These are phyloP conservation scores for Notothenia rossii DNA, from an alignment of 2,113 vertebrate genomes.

Conservation along the genomic window DNA sequence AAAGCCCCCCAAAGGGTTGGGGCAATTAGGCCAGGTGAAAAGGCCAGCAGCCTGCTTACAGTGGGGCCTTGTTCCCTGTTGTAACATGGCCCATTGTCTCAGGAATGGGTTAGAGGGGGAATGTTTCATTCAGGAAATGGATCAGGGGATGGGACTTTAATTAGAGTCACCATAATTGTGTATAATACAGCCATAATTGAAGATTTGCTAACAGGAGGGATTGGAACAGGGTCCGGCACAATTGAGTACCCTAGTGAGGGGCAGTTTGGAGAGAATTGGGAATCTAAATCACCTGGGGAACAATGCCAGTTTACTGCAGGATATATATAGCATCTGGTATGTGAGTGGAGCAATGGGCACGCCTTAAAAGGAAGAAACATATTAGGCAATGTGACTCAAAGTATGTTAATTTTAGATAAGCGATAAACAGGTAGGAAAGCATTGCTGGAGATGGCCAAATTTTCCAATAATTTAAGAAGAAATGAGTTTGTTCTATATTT, in stretches of 20 bases:
- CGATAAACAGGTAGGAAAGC: not conserved
- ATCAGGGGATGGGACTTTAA: constrained; percentile 77
- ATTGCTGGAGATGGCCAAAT: constrained; percentile 32
- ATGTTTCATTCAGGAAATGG: constrained; percentile 79
- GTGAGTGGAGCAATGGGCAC: constrained; percentile 38
- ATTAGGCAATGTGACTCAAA: constrained; percentile 18
- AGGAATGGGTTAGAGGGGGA: constrained; percentile 43
- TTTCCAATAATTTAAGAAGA: constrained; percentile 43
- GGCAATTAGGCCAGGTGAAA: constrained; percentile 87
- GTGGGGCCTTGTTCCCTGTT: constrained; percentile 82
- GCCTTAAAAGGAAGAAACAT: not conserved
- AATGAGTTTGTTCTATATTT: constrained; percentile 64
- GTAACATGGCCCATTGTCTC: constrained; percentile 76
- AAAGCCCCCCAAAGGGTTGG: constrained; percentile 67
- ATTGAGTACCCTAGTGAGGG: constrained; percentile 55
- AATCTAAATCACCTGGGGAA: constrained; percentile 51
- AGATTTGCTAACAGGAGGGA: constrained; percentile 66
- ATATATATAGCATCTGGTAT: constrained; percentile 47
- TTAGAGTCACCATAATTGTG: constrained; percentile 78
- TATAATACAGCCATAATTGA: constrained; percentile 80
- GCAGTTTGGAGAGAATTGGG: constrained; percentile 1
- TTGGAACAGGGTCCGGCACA: constrained; percentile 47
- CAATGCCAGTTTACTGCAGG: constrained; percentile 37
- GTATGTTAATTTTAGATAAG: constrained; percentile 25
- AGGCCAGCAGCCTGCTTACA: constrained; percentile 79